Evolutionary conservation across 2,888 invertebrate species (phyloP).

Genomic region (Abrostola tripartita): DNA sequence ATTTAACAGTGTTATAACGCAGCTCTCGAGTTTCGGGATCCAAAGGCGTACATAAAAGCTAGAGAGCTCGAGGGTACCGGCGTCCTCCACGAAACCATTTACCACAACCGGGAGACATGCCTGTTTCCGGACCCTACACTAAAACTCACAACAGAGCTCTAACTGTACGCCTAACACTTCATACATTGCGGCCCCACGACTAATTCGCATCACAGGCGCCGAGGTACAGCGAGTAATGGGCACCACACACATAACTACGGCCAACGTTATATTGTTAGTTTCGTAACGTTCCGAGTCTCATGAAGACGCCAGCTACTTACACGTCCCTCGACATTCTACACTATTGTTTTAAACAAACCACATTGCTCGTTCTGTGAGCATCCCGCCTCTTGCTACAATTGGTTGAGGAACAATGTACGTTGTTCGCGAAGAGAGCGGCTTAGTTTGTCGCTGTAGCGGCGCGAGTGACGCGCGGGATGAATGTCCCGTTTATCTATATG

Average conservation of each 20-base stretch:
- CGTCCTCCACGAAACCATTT: conserved; percentile 65
- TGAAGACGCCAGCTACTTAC: conserved; percentile 66
- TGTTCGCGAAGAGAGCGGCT: conserved; percentile 46
- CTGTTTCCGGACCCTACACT: conserved; percentile 51
- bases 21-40: conserved; percentile 50
- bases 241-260: conserved; percentile 32
- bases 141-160: conserved; percentile 40
- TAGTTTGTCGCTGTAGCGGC: conserved; percentile 33
- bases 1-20: conserved; percentile 35
- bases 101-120: conserved; percentile 60
- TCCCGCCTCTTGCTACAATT: conserved; percentile 51
- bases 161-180: conserved; percentile 34
- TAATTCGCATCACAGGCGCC: conserved; percentile 18
- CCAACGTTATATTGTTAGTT: conserved; percentile 41
- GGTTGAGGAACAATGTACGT: conserved; percentile 67
- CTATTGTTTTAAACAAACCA: conserved; percentile 73
- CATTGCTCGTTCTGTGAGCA: conserved; percentile 68
- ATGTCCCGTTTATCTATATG: conserved; percentile 64
- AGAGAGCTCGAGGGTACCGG: conserved; percentile 60
- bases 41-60: conserved; percentile 55
- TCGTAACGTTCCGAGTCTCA: conserved; percentile 49
- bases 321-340: conserved; percentile 52
- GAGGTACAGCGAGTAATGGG: conserved; percentile 48
- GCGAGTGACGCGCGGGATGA: conserved; percentile 50
- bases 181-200: conserved; percentile 57